Base-by-base conservation (phyloP, 23 tunicate species). In the Trididemnum nubilum region DNA sequence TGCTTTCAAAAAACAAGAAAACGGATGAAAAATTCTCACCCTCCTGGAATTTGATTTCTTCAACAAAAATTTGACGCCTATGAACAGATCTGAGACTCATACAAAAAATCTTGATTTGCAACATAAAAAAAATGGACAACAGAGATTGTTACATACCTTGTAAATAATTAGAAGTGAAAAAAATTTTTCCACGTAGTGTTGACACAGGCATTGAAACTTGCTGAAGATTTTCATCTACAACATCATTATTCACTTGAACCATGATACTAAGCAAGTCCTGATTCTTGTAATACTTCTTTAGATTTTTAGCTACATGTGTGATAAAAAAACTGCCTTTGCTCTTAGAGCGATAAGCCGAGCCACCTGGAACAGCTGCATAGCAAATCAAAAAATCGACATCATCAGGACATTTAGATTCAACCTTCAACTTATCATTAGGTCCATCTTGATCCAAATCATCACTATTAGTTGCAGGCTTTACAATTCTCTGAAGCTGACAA, bases 151-250 rank as follows among this genome's bases (percentile, higher is more conserved):
- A n/a, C n/a, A n/a, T n/a, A n/a, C n/a, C n/a, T n/a, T n/a, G n/a
- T n/a, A n/a, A n/a, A n/a, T n/a, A n/a, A n/a, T n/a, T n/a, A n/a
- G n/a, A n/a, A n/a, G n/a, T n/a, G 60, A 89, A 89, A 52, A 58
- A 90, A 34, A 90, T 72, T 44, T 90, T 90, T 51, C 80, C 83
- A 30, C 96, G 63, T 54, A 90, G 66, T 33, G 96, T 90, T 1
- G 89, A 34, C 27, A 85, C 70, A 21, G 96, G 96, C 96, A 90
- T 90, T 22, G 96, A 84, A 78, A 90, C 82, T 67, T 90, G 96
- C 33, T 73, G 71, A 27, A 63, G 2, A 27, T 60, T 71, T 34
- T 85, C 52, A 23, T 35, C 72, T 18, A 86, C 64, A 57, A 90
- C 60, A 51, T 85, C 89, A 52, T 85, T 51, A 63, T 76, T 90